Base-by-base conservation (phyloP, 1,140 invertebrate species). In the Drosophila hydei region DNA sequence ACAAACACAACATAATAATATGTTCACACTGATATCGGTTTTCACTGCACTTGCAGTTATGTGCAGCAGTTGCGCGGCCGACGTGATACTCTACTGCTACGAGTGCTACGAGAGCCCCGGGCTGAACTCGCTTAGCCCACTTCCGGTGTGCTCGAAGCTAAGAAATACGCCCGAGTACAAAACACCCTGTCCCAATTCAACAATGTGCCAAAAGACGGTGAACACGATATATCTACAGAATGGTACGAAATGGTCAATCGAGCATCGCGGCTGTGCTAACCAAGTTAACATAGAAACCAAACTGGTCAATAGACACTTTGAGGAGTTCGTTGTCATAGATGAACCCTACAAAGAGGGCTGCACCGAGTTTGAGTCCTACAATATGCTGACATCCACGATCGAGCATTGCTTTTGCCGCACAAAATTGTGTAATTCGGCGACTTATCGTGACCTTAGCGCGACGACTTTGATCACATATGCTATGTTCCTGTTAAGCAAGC, bases 371-470 rank as follows among this genome's bases (percentile, higher is more conserved):
- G 7, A 36, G 1, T 0, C 9, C 5, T 0, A 65, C 23, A 30
- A 7, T 8, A 63, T 51, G 51, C 14, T 23, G 14, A 27, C 25
- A 16, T 9, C 33, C 8, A 27, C 21, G 19, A 21, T 67, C 11
- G 4, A 12, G 1, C 19, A 62, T 11, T 83, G 79, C 30, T 64
- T 61, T 23, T 83, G 79, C 30, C 56, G 56, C 8, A 75, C 71
- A 21, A 48, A 59, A 16, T 23, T 83, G 19, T 83, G 79, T 48
- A 83, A 83, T 30, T 19, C 71, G 21, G 23, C 65, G 19, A 45
- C 23, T 6, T 12, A 40, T 23, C 30, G n/a, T 16, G 63, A 43
- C 43, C 61, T 65, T 21, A 54, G 21, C 14, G 56, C 2, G 7
- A 12, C 25, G 4, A 21, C 23, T 11, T 38, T 43, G 18, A 27